Evolutionary conservation across 2,797 vertebrate species (phyloP).

Genomic region (Triplophysa bombifrons): DNA sequence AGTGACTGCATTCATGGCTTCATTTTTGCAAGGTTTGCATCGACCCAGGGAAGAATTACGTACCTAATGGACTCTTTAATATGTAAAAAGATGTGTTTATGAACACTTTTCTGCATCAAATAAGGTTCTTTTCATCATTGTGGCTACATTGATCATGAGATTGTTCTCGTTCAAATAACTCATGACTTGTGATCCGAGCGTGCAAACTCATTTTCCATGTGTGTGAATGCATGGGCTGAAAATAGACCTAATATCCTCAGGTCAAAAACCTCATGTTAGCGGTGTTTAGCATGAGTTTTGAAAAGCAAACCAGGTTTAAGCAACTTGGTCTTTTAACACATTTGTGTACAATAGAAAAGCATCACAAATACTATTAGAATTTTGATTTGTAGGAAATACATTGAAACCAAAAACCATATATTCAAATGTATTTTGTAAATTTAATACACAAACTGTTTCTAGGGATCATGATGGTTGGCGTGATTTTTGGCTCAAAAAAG

Average conservation of each 20-base stretch:
- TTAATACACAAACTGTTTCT: not conserved
- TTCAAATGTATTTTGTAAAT: not conserved
- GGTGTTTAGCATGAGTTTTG: not conserved
- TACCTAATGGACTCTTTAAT: not conserved
- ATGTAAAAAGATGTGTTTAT: too few relatives aligned
- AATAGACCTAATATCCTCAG: conserved; percentile 11
- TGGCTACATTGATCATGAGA: conserved; percentile 19
- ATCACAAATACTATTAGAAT: not conserved
- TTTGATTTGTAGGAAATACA: too few relatives aligned
- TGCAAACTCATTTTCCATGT: conserved; percentile 44
- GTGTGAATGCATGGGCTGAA: not conserved
- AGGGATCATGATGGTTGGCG: conserved; percentile 93
- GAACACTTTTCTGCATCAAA: not conserved
- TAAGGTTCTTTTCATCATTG: not conserved
- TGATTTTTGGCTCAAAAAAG: conserved; percentile 91
- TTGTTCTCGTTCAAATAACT: conserved; percentile 8
- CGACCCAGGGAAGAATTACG: not conserved
- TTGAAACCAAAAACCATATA: not conserved
- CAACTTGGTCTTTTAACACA: not conserved
- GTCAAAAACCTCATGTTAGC: not conserved
- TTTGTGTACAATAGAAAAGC: not conserved
- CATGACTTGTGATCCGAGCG: conserved; percentile 30
- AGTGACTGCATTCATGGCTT: conserved; percentile 88
- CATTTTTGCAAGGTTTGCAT: conserved; percentile 86
- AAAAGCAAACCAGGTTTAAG: not conserved